Base-by-base conservation (phyloP, 2,113 vertebrate genomes). In the Corapipo altera region DNA sequence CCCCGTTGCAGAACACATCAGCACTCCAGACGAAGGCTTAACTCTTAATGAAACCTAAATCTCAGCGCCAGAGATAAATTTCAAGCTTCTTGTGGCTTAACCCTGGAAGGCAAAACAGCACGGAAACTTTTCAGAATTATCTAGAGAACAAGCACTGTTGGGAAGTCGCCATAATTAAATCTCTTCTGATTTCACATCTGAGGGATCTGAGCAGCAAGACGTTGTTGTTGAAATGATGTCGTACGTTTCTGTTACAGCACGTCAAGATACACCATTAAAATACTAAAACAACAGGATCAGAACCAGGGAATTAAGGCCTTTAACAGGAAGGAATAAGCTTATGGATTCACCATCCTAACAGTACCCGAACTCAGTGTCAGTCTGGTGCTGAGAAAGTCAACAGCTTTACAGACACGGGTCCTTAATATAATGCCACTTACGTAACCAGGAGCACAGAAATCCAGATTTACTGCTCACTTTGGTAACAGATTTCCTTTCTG, bases 11-110 rank as follows among this genome's bases (percentile, higher is more conserved):
- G 93, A 88, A 82, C 65, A 72, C 88, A 91, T 72, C 95, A 95
- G 95, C 86, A 28, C 88, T 91, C 88, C 90, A 95, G 88, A 96
- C 21, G 0, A 66, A 46, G 51, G 94, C 94, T 96, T 90, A 95
- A 35, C 88, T 88, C 46, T 57, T 94, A 95, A 93, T 91, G 70
- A 97, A 95, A 91, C 82, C 30, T 55, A 90, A 87, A 91, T 73
- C 75, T 94, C 78, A 71, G 70, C 2, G 6, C 41, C 84, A 93
- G 46, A 89, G 93, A 93, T 86, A 79, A 72, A 89, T 94, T 94
- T 96, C 93, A 90, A 89, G 61, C 73, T 95, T 78, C 92, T 94
- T 72, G 91, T 61, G 72, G 85, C 93, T 96, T 91, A 91, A 87
- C 74, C 35, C 69, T 81, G 85, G 88, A 78, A 89, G 73, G 61